Base-by-base conservation (phyloP, 2,797 vertebrate species). In the Atherinosoma microstoma region DNA sequence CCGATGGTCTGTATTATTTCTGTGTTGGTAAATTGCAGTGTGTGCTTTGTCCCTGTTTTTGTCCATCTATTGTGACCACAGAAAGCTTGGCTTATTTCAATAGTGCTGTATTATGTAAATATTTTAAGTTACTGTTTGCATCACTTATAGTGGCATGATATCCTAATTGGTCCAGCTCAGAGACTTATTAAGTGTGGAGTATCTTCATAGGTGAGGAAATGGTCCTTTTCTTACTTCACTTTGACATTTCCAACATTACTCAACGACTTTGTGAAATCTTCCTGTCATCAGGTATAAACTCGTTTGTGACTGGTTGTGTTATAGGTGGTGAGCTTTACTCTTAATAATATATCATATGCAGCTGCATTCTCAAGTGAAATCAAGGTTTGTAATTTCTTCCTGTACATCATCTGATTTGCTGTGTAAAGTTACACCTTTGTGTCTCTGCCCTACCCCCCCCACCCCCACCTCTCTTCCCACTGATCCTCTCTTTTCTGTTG, bases 331-430 rank as follows among this genome's bases (percentile, higher is more conserved):
- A 47, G 20, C 27, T 34, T 78, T 45, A 60, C 4, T 56, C 67
- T 49, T 69, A 56, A 75, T 80, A 58, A 74, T 30, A 58, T 34
- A 49, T 57, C 61, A 47, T 22, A 10, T 20, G 22, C 27, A 38
- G 56, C 58, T 69, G 24, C 42, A 9, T 64, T 81, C 11, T 45
- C 1, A 47, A 54, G 22, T 74, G 4, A 64, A 60, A n/a, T 35
- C 9, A 58, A 8, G 2, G 42, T 42, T 60, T 75, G 49, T 12
- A n/a, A 20, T 27, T 16, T 59, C 58, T 56, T 78, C 65, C 73
- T 78, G 32, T 75, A 56, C 54, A 65, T 83, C 51, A 45, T 40
- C 45, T 81, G 58, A 70, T 79, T 59, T 67, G 6, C 35, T 40
- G 36, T 54, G 75, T 60, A 57, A 35, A 24, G 42, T 72, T 75